A percentile compares a stretch with the other conserved stretches of the same genome.
Conservation (phyloP, 2,113 vertebrate genomes). For the Plectropomus leopardus region DNA sequence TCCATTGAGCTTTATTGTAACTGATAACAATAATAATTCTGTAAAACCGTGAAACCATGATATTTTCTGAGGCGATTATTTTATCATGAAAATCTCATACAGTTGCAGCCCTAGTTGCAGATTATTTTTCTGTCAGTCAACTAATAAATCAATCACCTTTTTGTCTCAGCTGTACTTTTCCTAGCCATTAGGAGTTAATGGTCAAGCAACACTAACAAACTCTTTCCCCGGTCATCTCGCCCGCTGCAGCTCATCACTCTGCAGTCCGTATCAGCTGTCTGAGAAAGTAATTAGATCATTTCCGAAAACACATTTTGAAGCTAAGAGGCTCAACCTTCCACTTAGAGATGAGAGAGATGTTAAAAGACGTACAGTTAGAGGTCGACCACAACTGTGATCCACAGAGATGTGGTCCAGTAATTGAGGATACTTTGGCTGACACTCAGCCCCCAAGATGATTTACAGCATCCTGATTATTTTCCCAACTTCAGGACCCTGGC, state of each 20-base stretch:
- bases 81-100: too few relatives aligned
- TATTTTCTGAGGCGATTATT: too few relatives aligned
- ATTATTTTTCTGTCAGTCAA: neutral
- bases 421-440: slow-evolving; percentile 69
- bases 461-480: slow-evolving; percentile 72
- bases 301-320: slow-evolving; percentile 39
- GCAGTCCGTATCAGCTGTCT: slow-evolving; percentile 41
- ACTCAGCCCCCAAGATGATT: slow-evolving; percentile 60
- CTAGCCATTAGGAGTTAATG: neutral
- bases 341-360: slow-evolving; percentile 58
- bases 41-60: too few relatives aligned
- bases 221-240: slow-evolving; percentile 4
- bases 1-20: too few relatives aligned
- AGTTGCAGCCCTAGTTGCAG: too few relatives aligned
- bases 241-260: slow-evolving; percentile 43
- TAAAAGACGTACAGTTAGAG: slow-evolving; percentile 63
- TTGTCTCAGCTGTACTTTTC: neutral
- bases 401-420: slow-evolving; percentile 67
- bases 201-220: slow-evolving; percentile 11
- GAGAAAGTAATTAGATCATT: slow-evolving; percentile 62
- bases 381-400: slow-evolving; percentile 63
- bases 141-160: fast-evolving
- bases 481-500: slow-evolving; percentile 55
- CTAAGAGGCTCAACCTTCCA: slow-evolving; percentile 53
- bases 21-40: too few relatives aligned